phyloP scores from a whole-genome alignment of 2,797 vertebrate species.

The Sphenodon punctatus region DNA sequence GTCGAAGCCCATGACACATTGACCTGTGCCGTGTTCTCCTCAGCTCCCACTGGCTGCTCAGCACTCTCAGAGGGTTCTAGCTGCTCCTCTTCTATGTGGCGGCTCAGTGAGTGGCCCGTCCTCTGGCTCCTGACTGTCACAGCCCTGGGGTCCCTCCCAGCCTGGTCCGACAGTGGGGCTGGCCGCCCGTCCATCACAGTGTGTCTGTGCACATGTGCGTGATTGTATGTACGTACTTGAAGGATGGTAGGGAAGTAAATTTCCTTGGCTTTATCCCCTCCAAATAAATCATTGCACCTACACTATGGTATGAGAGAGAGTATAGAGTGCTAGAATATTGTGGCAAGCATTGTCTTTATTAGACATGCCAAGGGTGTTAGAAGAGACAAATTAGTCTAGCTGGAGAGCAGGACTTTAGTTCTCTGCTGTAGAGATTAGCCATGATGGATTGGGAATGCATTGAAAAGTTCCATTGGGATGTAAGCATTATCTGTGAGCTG shows the following conservation, averaged over 20 bases:
- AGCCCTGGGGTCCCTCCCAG: too few relatives aligned
- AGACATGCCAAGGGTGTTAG: background rate
- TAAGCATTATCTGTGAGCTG: background rate
- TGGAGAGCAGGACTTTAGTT: background rate
- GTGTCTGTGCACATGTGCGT: too few relatives aligned
- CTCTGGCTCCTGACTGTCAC: too few relatives aligned
- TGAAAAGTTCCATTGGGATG: background rate
- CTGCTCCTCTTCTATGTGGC: too few relatives aligned
- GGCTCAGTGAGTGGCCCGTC: too few relatives aligned
- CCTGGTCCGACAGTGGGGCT: too few relatives aligned
- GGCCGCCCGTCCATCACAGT: too few relatives aligned
- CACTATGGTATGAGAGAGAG: slow-evolving; percentile 16
- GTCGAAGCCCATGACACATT: too few relatives aligned
- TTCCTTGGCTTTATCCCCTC: background rate
- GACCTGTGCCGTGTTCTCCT: too few relatives aligned
- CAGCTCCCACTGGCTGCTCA: too few relatives aligned
- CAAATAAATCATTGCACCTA: slow-evolving; percentile 23
- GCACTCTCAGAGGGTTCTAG: too few relatives aligned
- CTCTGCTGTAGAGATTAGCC: slow-evolving; percentile 46
- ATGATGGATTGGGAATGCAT: slow-evolving; percentile 26
- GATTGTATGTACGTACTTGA: background rate
- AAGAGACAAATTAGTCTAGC: slow-evolving; percentile 39
- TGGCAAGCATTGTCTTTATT: slow-evolving; percentile 20
- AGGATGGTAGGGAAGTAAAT: background rate
- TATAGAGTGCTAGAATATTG: background rate